Evolutionary conservation across 2,888 invertebrate genomes (phyloP).

Genomic region (Cephus runcator): DNA sequence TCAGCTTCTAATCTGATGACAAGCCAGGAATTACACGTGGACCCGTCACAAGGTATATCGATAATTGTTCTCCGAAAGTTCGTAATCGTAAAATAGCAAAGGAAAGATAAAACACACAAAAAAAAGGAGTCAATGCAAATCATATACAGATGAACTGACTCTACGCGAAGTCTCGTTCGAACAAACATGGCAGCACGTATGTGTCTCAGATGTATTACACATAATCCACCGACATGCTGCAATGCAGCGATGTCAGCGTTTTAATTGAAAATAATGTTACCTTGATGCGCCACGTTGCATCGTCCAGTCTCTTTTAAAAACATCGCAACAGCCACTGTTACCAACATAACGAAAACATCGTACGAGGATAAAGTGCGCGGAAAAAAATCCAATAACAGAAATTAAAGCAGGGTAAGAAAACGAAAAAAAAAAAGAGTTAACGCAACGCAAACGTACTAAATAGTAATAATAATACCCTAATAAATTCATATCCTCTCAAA

Average conservation of each 20-base stretch:
- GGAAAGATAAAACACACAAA: background rate
- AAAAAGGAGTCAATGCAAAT: conserved; percentile 4
- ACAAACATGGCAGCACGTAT: background rate
- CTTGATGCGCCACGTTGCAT: background rate
- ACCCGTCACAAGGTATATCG: no score
- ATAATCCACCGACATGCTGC: conserved; percentile 40
- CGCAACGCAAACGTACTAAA: no score
- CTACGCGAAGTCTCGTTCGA: background rate
- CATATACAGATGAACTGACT: no score
- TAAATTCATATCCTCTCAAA: rapidly evolving
- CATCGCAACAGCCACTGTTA: background rate
- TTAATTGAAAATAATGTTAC: conserved; percentile 38
- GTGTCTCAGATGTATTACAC: conserved; percentile 18
- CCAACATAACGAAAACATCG: no score
- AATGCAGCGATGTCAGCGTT: conserved; percentile 51
- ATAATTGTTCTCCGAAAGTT: no score
- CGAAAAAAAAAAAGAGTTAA: no score
- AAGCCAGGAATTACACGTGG: no score
- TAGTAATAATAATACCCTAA: no score
- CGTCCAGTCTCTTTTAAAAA: background rate
- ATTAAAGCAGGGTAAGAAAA: no score
- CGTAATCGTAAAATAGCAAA: background rate
- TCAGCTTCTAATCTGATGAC: no score
- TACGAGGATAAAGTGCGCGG: no score
- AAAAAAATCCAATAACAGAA: no score